Evolutionary conservation across 92 coral and sea anemone species (phyloP), one percentile per base, ranked within the genome.

Genomic region (Bergia sp.): DNA sequence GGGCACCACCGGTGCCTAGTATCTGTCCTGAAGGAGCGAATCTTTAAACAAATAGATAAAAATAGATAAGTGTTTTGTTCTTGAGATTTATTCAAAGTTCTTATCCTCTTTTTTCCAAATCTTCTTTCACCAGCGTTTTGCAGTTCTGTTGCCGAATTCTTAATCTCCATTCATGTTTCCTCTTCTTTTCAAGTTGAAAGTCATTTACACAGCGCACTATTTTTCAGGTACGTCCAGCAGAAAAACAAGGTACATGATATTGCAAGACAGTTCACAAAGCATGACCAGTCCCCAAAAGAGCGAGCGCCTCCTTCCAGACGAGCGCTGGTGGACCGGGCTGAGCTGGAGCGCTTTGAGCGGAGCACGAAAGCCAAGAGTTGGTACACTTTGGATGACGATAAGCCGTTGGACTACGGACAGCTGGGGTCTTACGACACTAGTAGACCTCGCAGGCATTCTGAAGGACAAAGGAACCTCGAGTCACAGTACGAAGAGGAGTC

Each of bases 271-370:
- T 95, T 95, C 89, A 85, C 92, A 53, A 73, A 78, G 1, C 77
- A 92, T 11, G 96, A 91, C 66, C n/a, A 83, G 41, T 90, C 86
- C 50, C 92, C 93, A 21, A 95, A 91, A 76, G 85, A 78, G 72
- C 66, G 88, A 23, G 92, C 94, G 5, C 93, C 95, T 0, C 96
- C 98, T 47, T 88, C 92, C 50, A 81, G 87, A 21, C 94, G 91
- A 82, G 92, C 98, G 10, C 72, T 95, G 42, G 98, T 95, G 11
- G 96, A 95, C 81, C 83, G 92, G 66, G 96, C 84, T 79, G 98
- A 95, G 86, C 92, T 95, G 71, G 91, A 94, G 76, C 91, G 98
- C 6, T 74, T 92, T 71, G 94, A 92, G 55, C 94, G 94, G 0
- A 91, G 87, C 12, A 92, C 90, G 81, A 92, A 90, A 38, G 90